A percentile compares a stretch with the other conserved stretches of the same genome.
Evolutionary conservation across 2,113 vertebrate species (phyloP).

Genomic region (Tichodroma muraria): DNA sequence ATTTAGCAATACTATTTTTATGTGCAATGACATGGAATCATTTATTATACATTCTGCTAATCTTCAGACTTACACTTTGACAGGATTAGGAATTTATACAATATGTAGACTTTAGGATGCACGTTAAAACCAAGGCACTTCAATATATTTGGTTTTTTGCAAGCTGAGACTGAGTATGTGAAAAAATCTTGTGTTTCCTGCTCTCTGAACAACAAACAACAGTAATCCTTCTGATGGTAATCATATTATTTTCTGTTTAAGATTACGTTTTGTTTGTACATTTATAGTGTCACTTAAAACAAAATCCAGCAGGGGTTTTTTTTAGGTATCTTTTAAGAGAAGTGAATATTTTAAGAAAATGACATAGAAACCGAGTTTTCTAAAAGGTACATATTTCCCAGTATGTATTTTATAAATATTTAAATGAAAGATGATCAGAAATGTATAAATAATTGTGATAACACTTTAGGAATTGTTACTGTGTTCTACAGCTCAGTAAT

Average conservation of each 20-base stretch:
- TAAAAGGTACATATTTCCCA: slow-evolving; percentile 28
- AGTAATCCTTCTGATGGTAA: slow-evolving; percentile 61
- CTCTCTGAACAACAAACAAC: slow-evolving; percentile 60
- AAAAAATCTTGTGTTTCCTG: slow-evolving; percentile 60
- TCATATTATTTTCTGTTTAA: slow-evolving; percentile 63
- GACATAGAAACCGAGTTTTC: slow-evolving; percentile 38
- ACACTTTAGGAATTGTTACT: slow-evolving; percentile 10
- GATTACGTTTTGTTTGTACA: slow-evolving; percentile 65
- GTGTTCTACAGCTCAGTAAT: background rate
- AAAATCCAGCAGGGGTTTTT: slow-evolving; percentile 47
- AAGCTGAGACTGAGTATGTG: slow-evolving; percentile 53
- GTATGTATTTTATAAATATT: slow-evolving; percentile 61
- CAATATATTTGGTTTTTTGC: slow-evolving; percentile 59
- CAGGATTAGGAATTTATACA: slow-evolving; percentile 68
- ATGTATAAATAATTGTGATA: slow-evolving; percentile 45
- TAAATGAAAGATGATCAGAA: slow-evolving; percentile 56
- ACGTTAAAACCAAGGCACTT: slow-evolving; percentile 62
- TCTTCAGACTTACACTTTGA: slow-evolving; percentile 67
- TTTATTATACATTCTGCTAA: slow-evolving; percentile 77
- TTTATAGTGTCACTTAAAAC: slow-evolving; percentile 59
- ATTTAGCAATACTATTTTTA: slow-evolving; percentile 71
- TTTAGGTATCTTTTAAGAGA: slow-evolving; percentile 40
- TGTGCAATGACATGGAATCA: slow-evolving; percentile 62
- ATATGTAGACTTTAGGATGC: slow-evolving; percentile 64
- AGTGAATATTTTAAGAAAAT: slow-evolving; percentile 58